phyloP scores from a whole-genome alignment of 2,888 invertebrate genomes.

The Nemurella pictetii region DNA sequence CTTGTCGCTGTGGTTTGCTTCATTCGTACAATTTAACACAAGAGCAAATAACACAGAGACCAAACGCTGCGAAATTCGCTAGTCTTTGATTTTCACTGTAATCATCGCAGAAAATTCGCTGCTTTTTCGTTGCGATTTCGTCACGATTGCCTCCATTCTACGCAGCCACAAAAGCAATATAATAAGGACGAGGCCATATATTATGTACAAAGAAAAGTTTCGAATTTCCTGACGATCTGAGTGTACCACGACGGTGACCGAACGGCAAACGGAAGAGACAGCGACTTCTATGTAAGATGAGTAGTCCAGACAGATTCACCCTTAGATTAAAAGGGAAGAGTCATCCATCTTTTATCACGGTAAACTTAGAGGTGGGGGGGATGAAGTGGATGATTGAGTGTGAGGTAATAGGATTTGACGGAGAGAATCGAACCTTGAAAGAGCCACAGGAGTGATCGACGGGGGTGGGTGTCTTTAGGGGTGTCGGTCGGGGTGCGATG shows the following conservation, averaged over 20 bases:
- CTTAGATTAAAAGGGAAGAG: constrained; percentile 27
- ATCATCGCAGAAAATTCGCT: too few relatives aligned
- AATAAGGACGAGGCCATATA: too few relatives aligned
- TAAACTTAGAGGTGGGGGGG: constrained; percentile 17
- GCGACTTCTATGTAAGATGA: constrained; percentile 8
- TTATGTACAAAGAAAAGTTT: background rate
- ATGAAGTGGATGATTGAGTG: constrained; percentile 35
- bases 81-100: too few relatives aligned
- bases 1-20: too few relatives aligned
- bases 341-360: constrained; percentile 37
- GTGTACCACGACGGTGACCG: background rate
- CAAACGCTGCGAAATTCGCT: too few relatives aligned
- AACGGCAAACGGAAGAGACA: background rate
- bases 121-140: too few relatives aligned
- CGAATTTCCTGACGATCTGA: background rate
- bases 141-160: too few relatives aligned
- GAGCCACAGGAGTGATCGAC: constrained; percentile 16
- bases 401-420: constrained; percentile 39
- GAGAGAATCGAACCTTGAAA: constrained; percentile 38
- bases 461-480: background rate
- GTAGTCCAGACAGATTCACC: background rate
- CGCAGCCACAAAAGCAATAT: too few relatives aligned
- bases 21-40: too few relatives aligned
- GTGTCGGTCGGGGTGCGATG: background rate
- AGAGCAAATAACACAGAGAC: too few relatives aligned